A percentile compares a stretch with the other conserved stretches of the same genome.
These are phyloP conservation scores for Brotula barbata DNA, from an alignment of 2,797 vertebrate species.

Conservation along the genomic window DNA sequence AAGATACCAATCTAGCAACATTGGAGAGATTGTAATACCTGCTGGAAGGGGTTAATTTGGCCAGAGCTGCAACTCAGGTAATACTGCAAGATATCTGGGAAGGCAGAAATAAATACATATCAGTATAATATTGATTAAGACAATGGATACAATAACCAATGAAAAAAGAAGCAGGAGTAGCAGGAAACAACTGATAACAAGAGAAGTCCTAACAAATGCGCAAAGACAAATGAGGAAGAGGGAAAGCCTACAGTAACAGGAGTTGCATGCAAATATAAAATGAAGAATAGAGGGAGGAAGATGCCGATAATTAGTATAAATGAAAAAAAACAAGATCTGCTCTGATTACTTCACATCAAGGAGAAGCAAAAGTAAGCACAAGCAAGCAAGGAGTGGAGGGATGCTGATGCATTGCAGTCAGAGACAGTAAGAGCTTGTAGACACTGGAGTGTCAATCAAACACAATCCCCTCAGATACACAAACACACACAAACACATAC, in stretches of 20 bases:
- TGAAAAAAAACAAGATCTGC: conserved; percentile 30
- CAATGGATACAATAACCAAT: background rate
- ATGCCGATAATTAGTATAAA: conserved; percentile 35
- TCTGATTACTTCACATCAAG: conserved; percentile 11
- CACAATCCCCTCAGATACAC: conserved; percentile 51
- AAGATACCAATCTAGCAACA: background rate
- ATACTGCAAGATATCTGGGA: conserved; percentile 89
- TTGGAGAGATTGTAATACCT: conserved; percentile 74
- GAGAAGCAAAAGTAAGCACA: conserved; percentile 1
- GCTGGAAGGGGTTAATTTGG: conserved; percentile 92
- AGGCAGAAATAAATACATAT: background rate
- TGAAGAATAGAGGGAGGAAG: background rate
- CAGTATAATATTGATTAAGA: background rate
- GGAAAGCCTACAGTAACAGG: no score
- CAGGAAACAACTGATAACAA: conserved; percentile 55
- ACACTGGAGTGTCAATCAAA: conserved; percentile 61
- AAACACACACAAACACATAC: conserved; percentile 29
- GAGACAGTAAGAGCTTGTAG: conserved; percentile 50
- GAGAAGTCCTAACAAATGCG: conserved; percentile 59
- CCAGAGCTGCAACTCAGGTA: conserved; percentile 88
- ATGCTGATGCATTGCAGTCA: conserved; percentile 60
- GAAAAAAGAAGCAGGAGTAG: conserved; percentile 11
- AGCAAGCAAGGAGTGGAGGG: conserved; percentile 9
- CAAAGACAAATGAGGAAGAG: conserved; percentile 10
- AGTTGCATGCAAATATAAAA: no score